Percentiles rank a stretch among this genome's conserved stretches.
Evolutionary conservation across 2,888 invertebrate genomes (phyloP).

Genomic region (Bombylius discolor): DNA sequence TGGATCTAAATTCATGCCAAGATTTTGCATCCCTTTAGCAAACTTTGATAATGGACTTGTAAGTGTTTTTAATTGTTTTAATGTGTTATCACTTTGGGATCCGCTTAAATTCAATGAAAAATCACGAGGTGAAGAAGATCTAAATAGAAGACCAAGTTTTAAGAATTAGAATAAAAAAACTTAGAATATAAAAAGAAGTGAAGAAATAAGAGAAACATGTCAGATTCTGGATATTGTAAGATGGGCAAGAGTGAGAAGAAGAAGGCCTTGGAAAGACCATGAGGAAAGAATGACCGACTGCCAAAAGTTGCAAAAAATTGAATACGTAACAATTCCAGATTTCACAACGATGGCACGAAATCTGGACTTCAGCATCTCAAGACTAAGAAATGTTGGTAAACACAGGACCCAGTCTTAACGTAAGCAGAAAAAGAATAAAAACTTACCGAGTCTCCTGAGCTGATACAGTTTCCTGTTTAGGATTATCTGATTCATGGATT

Average conservation of each 20-base stretch:
- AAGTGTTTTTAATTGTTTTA: slow-evolving; percentile 52
- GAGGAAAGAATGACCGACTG: too few relatives aligned
- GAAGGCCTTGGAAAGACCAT: too few relatives aligned
- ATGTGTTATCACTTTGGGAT: slow-evolving; percentile 67
- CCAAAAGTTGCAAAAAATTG: too few relatives aligned
- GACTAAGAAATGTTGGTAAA: too few relatives aligned
- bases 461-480: slow-evolving; percentile 37
- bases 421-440: not conserved
- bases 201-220: too few relatives aligned
- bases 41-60: slow-evolving; percentile 69
- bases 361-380: too few relatives aligned
- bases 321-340: too few relatives aligned
- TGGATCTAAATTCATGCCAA: slow-evolving; percentile 76
- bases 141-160: not conserved
- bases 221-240: too few relatives aligned
- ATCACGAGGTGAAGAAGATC: slow-evolving; percentile 42
- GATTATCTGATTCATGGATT: slow-evolving; percentile 20
- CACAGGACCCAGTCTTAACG: too few relatives aligned
- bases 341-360: too few relatives aligned
- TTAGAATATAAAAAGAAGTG: too few relatives aligned
- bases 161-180: not conserved
- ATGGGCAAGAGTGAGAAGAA: too few relatives aligned
- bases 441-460: slow-evolving; percentile 35
- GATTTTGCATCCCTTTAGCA: slow-evolving; percentile 73
- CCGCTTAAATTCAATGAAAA: slow-evolving; percentile 53